Evolutionary conservation across 2,888 invertebrate species (phyloP), one percentile per base, ranked within the genome.

Genomic region (Agonopterix alstromeriana): DNA sequence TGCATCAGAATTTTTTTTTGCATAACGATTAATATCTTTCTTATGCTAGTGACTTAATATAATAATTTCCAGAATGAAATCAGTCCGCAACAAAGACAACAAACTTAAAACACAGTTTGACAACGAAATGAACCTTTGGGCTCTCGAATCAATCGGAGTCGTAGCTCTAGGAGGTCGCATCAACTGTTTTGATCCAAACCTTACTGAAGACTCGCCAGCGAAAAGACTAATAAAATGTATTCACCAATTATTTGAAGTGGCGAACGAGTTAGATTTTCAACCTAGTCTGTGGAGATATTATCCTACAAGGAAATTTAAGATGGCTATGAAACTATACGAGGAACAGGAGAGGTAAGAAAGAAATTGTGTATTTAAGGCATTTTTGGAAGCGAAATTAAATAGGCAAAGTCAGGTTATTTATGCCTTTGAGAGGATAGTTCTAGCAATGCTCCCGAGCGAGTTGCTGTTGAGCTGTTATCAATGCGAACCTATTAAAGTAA

Each of bases 81-180:
- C 70, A 41, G 70, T 90, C 51, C 87, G 89, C 44, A 81, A 27
- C 27, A 27, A 27, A 7, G 73, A 77, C 8, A 77, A 88, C 0
- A 75, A 89, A 73, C 83, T 93, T 50, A 89, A 90, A 1, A 75
- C 75, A 0, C 84, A 91, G 51, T 90, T 93, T 43, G 71, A 81
- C 45, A 78, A 82, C 14, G 90, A 92, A 70, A 76, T 92, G 60
- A 90, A 90, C 54, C 84, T 91, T 57, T 93, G 93, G 93, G 87
- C 91, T 0, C 67, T 93, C 35, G 93, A 93, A 67, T 91, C 90
- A 0, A 76, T 82, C 10, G 77, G 70, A 0, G 67, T 82, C 43
- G 78, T 87, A 0, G 81, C 82, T 1, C 58, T 87, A 4, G 87
- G 87, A 0, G 69, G 70, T 8, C 70, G 86, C 0, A 60, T 87